phyloP scores from a whole-genome alignment of 53 echinoderm and acorn worm genomes.

The Zoroaster sp. region DNA sequence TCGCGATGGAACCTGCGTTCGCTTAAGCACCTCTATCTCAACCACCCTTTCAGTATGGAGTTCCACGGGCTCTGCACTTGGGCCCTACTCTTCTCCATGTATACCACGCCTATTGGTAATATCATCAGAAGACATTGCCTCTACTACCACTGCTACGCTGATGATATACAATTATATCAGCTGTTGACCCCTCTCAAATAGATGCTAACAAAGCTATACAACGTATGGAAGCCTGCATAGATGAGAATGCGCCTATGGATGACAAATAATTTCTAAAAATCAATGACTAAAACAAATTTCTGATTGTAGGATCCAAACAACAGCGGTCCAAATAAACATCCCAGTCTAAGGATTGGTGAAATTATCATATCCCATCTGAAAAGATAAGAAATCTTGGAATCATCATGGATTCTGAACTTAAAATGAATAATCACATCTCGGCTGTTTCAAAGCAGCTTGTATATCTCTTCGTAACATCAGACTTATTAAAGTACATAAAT shows the following conservation, averaged over 20 bases:
- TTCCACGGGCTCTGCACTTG: too few relatives aligned
- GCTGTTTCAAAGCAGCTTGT: background rate
- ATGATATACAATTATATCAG: conserved; percentile 9
- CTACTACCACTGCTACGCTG: conserved; percentile 18
- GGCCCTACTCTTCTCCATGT: conserved; percentile 4
- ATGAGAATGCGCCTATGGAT: conserved; percentile 18
- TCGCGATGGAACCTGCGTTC: background rate
- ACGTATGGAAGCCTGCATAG: background rate
- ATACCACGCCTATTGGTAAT: background rate
- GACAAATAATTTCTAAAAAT: background rate
- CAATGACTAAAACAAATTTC: background rate
- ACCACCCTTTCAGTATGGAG: background rate
- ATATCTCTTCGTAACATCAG: conserved; percentile 1
- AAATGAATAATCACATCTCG: background rate
- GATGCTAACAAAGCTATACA: background rate
- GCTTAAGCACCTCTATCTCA: background rate
- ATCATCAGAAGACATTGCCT: background rate
- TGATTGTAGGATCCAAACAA: background rate
- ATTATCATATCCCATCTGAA: background rate
- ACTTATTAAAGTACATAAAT: background rate
- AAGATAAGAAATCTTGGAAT: background rate
- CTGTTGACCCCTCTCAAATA: background rate
- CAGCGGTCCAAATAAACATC: background rate
- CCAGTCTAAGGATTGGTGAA: background rate
- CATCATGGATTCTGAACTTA: background rate